These are phyloP conservation scores for Cochlearius cochlearius DNA, from an alignment of 2,113 vertebrate genomes.

Conservation along the genomic window DNA sequence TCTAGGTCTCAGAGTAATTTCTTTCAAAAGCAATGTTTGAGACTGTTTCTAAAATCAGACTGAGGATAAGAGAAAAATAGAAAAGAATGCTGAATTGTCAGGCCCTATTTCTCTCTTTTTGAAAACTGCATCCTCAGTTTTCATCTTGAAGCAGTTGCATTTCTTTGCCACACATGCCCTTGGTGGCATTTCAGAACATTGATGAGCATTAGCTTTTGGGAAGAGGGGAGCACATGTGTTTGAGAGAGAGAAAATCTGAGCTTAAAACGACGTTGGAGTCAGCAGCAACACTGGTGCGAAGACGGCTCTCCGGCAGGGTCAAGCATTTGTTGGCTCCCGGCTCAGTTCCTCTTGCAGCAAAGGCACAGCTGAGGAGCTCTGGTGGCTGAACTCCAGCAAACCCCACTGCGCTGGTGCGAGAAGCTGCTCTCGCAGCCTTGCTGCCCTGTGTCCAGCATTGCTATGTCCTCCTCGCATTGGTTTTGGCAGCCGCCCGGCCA, in stretches of 20 bases:
- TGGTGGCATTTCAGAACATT: neutral
- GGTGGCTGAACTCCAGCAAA: neutral
- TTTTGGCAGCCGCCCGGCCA: neutral
- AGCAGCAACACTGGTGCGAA: neutral
- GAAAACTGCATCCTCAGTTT: neutral
- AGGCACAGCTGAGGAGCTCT: neutral
- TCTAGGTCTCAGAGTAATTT: neutral
- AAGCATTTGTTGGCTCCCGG: neutral
- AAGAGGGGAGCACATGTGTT: neutral
- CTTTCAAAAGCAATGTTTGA: neutral
- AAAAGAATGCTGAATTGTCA: neutral
- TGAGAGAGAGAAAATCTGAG: neutral
- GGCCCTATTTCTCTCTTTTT: neutral
- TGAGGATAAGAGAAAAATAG: neutral
- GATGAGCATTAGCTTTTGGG: neutral
- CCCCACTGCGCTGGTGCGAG: neutral
- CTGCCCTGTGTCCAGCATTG: neutral
- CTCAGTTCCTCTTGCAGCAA: neutral
- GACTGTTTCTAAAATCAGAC: neutral
- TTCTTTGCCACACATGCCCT: neutral
- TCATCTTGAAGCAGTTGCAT: neutral
- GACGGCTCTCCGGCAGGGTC: neutral
- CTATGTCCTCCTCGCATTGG: fast-evolving
- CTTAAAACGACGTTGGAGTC: fast-evolving
- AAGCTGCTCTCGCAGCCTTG: neutral